phyloP scores from a whole-genome alignment of 2,113 vertebrate species.

The Erythrolamprus reginae region DNA sequence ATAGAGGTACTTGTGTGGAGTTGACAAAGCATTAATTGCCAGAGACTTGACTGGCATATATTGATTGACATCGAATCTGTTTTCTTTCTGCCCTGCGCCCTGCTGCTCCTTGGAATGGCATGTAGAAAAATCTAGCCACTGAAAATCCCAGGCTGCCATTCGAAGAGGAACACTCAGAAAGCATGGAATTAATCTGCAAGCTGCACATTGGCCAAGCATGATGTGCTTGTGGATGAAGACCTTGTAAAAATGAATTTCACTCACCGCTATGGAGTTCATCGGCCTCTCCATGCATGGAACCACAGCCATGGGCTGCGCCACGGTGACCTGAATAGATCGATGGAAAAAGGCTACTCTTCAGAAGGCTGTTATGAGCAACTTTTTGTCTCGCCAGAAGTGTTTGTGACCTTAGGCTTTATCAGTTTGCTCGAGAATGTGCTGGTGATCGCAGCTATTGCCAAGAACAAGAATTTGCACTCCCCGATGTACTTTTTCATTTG shows the following conservation, averaged over 20 bases:
- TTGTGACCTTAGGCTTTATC: slow-evolving; percentile 85
- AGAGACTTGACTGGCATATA: background rate
- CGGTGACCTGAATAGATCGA: slow-evolving; percentile 52
- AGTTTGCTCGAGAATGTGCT: slow-evolving; percentile 90
- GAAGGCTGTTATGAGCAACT: slow-evolving; percentile 90
- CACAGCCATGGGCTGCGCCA: slow-evolving; percentile 52
- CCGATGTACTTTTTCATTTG: slow-evolving; percentile 98
- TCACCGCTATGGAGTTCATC: slow-evolving; percentile 54
- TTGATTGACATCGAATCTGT: slow-evolving; percentile 17
- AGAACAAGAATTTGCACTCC: slow-evolving; percentile 93
- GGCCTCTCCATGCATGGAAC: slow-evolving; percentile 72
- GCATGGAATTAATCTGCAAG: slow-evolving; percentile 23
- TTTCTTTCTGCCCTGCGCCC: slow-evolving; percentile 17
- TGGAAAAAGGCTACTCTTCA: slow-evolving; percentile 60
- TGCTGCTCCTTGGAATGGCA: slow-evolving; percentile 16
- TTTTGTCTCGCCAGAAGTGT: slow-evolving; percentile 87
- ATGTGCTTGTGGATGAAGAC: background rate
- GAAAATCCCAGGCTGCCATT: slow-evolving; percentile 29
- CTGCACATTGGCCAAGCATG: background rate
- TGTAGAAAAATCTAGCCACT: slow-evolving; percentile 16
- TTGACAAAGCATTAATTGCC: slow-evolving; percentile 24
- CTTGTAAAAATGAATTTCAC: slow-evolving; percentile 76
- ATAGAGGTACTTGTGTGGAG: slow-evolving; percentile 24
- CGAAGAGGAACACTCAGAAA: slow-evolving; percentile 7
- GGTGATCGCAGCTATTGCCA: slow-evolving; percentile 85